Base-by-base conservation (phyloP, 2,113 vertebrate genomes). In the Periophthalmodon schlosseri region DNA sequence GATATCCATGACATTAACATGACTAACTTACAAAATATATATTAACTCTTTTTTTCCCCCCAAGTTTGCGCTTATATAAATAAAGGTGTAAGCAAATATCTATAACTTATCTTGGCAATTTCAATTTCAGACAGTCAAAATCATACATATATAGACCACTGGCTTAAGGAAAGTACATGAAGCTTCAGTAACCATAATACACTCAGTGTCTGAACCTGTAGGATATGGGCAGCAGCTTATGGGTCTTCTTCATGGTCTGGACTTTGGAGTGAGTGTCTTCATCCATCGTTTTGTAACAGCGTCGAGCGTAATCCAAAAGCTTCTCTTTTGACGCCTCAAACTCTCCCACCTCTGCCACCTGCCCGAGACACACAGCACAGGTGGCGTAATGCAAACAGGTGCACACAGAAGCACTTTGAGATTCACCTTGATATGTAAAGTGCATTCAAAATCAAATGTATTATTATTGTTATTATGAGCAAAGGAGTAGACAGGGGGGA, bases 291-390 rank as follows among this genome's bases (percentile, higher is more conserved):
- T 94, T 94, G 92, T 96, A 97, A 85, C 96, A 97, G 46, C 96
- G 94, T 3, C 96, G 92, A 1, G 96, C 96, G 58, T 96, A 97
- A 80, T 97, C 96, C 9, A 97, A 72, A 14, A 97, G 94, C 77
- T 96, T 95, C 87, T 97, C 96, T 84, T 96, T 96, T 0, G 95
- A 92, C 0, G 96, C 93, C 85, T 97, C 96, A 5, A 96, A 96
- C 89, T 96, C 95, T 0, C 96, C 96, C 24, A 96, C 95, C 68
- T 96, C 95, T 0, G 90, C 90, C 80, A 96, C 75, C 91, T 92
- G 74, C 58, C 15, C 61, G 34, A 21, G 0, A 44, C 58, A 49
- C 1, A 10, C 4, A 47, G 7, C 15, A 8, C 20, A 66, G 12
- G 16, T 1, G 15, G 16, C 20, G 16, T 52, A 52, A 52, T 52